Conservation (phyloP, 2,797 vertebrate species). For the Lutjanus campechanus region DNA sequence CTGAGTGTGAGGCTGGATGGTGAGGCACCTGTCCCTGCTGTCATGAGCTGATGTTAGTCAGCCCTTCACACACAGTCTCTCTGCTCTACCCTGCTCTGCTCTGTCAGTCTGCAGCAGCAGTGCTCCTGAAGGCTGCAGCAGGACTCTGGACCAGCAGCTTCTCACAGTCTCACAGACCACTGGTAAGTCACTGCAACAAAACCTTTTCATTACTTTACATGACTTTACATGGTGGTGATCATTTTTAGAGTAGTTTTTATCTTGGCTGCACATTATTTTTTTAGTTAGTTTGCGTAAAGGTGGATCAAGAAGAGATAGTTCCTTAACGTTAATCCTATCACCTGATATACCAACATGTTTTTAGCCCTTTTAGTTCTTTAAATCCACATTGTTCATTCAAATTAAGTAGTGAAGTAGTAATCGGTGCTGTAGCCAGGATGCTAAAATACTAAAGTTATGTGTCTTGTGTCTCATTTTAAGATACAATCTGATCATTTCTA, state of each 20-base stretch:
- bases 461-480: not conserved
- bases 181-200: constrained; percentile 57
- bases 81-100: not conserved
- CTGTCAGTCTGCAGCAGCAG: constrained; percentile 39
- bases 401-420: not conserved
- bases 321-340: not conserved
- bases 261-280: not conserved
- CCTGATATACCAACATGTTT: not conserved
- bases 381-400: not conserved
- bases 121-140: constrained; percentile 44
- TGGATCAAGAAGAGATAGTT: not conserved
- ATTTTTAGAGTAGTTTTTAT: not conserved
- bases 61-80: constrained; percentile 8
- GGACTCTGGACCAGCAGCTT: not conserved
- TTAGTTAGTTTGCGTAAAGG: not conserved
- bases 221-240: not conserved
- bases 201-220: not conserved
- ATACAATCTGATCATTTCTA: not conserved
- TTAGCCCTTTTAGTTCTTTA: not conserved
- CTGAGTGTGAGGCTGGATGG: constrained; percentile 21
- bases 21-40: constrained; percentile 50
- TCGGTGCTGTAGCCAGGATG: not conserved
- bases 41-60: constrained; percentile 58
- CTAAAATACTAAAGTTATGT: not conserved
- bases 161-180: constrained; percentile 8